A percentile compares a stretch with the other conserved stretches of the same genome.
These are phyloP conservation scores for Oostethus manadensis DNA, from an alignment of 2,113 vertebrate species.

Conservation along the genomic window DNA sequence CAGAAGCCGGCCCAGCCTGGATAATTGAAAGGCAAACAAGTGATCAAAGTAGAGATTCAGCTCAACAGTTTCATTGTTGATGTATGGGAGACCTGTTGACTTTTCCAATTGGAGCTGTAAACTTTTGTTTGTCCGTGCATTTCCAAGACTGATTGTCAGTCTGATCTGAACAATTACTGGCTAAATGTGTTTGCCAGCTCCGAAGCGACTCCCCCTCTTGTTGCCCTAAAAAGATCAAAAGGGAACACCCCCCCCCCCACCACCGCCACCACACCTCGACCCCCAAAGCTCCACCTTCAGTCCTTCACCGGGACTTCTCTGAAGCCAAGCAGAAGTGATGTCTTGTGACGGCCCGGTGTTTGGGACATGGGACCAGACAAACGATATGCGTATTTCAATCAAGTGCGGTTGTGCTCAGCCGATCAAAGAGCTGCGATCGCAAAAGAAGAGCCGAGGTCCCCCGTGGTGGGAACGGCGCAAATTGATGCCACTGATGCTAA, in stretches of 20 bases:
- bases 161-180: conserved; percentile 73
- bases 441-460: conserved; percentile 35
- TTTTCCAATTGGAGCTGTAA: conserved; percentile 75
- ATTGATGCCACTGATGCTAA: conserved; percentile 62
- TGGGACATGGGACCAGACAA: conserved; percentile 48
- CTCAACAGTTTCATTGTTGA: conserved; percentile 65
- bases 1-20: conserved; percentile 36
- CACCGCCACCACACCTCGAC: conserved; percentile 22
- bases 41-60: conserved; percentile 62
- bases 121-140: conserved; percentile 74
- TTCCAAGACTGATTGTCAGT: conserved; percentile 71
- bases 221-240: conserved; percentile 75
- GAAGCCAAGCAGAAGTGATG: conserved; percentile 70
- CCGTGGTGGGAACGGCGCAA: conserved; percentile 54
- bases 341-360: conserved; percentile 53
- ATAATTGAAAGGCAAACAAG: conserved; percentile 69
- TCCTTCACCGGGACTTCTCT: conserved; percentile 66
- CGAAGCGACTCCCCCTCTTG: conserved; percentile 47
- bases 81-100: conserved; percentile 70
- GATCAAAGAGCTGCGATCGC: conserved; percentile 60
- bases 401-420: conserved; percentile 54
- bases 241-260: conserved; percentile 39
- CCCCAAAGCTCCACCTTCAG: conserved; percentile 32
- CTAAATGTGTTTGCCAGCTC: conserved; percentile 76
- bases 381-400: conserved; percentile 63